Evolutionary conservation across 2,113 vertebrate genomes (phyloP).

Genomic region (Notothenia rossii): DNA sequence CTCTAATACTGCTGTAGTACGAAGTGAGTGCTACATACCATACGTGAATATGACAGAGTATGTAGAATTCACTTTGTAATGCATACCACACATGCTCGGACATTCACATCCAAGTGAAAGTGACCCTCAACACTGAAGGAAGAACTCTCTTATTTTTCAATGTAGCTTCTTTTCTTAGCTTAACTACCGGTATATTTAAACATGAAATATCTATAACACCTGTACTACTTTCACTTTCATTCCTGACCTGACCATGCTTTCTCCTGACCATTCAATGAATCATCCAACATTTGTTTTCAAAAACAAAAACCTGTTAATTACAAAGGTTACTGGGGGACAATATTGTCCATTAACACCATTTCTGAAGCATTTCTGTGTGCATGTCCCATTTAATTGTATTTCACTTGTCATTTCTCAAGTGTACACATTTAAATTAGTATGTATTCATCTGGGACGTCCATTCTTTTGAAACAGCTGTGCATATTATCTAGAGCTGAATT

Average conservation of each 20-base stretch:
- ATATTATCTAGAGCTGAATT: neutral
- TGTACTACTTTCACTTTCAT: neutral
- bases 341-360: neutral
- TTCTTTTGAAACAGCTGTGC: constrained; percentile 9
- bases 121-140: neutral
- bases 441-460: constrained; percentile 31
- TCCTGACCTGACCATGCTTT: neutral
- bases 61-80: neutral
- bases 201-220: neutral
- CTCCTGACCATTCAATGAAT: neutral
- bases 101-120: constrained; percentile 17
- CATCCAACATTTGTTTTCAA: neutral
- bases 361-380: neutral
- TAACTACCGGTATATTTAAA: neutral
- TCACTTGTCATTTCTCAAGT: constrained; percentile 14
- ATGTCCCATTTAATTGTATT: neutral
- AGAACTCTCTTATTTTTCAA: neutral
- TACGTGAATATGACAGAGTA: too few relatives aligned
- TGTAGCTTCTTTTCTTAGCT: neutral
- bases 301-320: neutral
- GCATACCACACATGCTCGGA: neutral
- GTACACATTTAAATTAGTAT: constrained; percentile 19
- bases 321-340: neutral
- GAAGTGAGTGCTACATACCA: neutral
- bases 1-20: neutral